Evolutionary conservation across 2,888 invertebrate genomes (phyloP).

Genomic region (Oligia strigilis): DNA sequence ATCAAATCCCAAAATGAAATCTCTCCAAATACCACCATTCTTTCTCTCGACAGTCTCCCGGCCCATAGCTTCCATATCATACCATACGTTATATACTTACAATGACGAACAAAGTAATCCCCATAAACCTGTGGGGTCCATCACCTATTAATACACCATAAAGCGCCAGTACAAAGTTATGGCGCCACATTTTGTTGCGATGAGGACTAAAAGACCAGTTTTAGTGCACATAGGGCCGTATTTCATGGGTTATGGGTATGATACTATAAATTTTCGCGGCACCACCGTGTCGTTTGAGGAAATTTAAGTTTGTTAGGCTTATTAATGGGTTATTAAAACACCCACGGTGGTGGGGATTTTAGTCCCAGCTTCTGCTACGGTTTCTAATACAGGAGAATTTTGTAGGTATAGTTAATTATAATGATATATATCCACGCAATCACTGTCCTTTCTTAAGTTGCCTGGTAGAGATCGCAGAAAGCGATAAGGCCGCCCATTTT

Average conservation of each 20-base stretch:
- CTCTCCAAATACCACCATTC: neutral
- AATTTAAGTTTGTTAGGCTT: slow-evolving; percentile 25
- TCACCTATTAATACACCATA: slow-evolving; percentile 70
- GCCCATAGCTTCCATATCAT: neutral
- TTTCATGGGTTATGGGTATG: slow-evolving; percentile 48
- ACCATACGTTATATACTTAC: slow-evolving; percentile 19
- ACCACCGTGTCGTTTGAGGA: slow-evolving; percentile 8
- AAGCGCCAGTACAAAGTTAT: slow-evolving; percentile 70
- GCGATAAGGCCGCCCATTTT: neutral
- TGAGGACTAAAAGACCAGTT: slow-evolving; percentile 36
- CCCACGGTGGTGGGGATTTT: neutral
- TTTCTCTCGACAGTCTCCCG: neutral
- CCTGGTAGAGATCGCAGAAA: neutral
- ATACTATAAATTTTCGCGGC: slow-evolving; percentile 56
- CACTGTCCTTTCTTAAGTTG: neutral
- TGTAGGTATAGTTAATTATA: neutral
- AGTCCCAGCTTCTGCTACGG: neutral
- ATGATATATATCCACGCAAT: neutral
- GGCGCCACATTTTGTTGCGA: slow-evolving; percentile 61
- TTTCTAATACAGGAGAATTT: neutral
- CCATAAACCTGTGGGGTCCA: slow-evolving; percentile 66
- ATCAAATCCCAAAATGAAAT: neutral
- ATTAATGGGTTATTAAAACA: slow-evolving; percentile 32
- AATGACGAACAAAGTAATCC: slow-evolving; percentile 60
- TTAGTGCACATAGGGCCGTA: slow-evolving; percentile 39